Percentiles rank a stretch among this genome's conserved stretches.
Evolutionary conservation across 2,797 vertebrate species (phyloP).

Genomic region (Acrossocheilus wenchowensis): DNA sequence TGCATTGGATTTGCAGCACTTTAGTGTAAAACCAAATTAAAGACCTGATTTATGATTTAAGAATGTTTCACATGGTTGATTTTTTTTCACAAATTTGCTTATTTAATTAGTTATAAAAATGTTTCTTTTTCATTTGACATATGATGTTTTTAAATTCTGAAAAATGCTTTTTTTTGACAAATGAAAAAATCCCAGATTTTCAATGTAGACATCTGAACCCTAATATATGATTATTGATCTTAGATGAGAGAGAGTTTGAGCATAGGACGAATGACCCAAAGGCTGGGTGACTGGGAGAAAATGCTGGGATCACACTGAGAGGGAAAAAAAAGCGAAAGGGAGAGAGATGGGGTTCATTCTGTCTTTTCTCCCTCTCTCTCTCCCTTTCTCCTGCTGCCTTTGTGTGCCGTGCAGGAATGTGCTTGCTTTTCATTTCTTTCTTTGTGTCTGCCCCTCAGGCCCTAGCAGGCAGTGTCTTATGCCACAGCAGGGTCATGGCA

Average conservation of each 20-base stretch:
- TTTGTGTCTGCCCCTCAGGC: conserved; percentile 69
- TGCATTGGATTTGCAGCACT: background rate
- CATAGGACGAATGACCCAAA: conserved; percentile 21
- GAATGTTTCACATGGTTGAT: background rate
- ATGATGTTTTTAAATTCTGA: background rate
- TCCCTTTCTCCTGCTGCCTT: conserved; percentile 44
- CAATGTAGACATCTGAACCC: background rate
- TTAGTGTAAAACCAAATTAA: background rate
- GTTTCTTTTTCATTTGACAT: background rate
- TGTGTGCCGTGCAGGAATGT: conserved; percentile 77
- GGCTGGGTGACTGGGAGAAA: conserved; percentile 32
- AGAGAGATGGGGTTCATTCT: conserved; percentile 32
- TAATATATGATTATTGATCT: conserved; percentile 14
- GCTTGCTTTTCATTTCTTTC: conserved; percentile 84
- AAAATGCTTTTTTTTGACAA: background rate
- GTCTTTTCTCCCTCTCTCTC: conserved; percentile 29
- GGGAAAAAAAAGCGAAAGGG: background rate
- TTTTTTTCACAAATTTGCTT: no score
- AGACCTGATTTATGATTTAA: background rate
- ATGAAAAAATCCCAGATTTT: background rate
- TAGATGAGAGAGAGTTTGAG: background rate
- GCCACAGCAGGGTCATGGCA: conserved; percentile 89
- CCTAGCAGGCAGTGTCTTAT: conserved; percentile 88
- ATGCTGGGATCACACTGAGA: conserved; percentile 12
- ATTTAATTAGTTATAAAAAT: background rate